phyloP scores from a whole-genome alignment of 2,888 invertebrate species.

The Trissolcus brochymenae region DNA sequence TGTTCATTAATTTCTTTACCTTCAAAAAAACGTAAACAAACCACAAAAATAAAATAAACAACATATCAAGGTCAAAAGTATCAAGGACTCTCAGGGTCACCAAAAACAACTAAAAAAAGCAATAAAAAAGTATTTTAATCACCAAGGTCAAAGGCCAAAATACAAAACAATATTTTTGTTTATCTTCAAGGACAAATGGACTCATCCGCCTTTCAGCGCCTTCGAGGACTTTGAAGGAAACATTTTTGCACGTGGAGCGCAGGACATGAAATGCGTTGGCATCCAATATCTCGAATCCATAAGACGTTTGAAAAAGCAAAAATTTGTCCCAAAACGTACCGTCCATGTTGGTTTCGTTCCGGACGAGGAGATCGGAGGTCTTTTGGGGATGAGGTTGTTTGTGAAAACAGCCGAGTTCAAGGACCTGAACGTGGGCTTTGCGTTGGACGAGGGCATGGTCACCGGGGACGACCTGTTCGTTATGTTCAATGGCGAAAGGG shows the following conservation, averaged over 20 bases:
- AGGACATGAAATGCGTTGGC: slow-evolving; percentile 91
- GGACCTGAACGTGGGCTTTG: slow-evolving; percentile 85
- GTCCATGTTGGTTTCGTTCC: slow-evolving; percentile 86
- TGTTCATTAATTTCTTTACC: too few species aligned
- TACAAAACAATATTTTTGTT: background rate
- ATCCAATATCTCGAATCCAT: slow-evolving; percentile 88
- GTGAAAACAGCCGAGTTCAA: slow-evolving; percentile 82
- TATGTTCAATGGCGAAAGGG: slow-evolving; percentile 82
- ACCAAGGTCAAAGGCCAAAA: too few species aligned
- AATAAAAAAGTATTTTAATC: too few species aligned
- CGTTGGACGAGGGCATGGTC: slow-evolving; percentile 85
- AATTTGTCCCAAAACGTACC: slow-evolving; percentile 80
- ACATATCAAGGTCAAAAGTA: too few species aligned
- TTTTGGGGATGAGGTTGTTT: slow-evolving; percentile 84
- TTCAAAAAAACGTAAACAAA: too few species aligned
- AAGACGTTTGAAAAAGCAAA: slow-evolving; percentile 80
- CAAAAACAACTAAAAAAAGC: too few species aligned
- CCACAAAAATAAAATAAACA: too few species aligned
- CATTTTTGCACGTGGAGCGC: slow-evolving; percentile 85
- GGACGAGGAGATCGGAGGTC: slow-evolving; percentile 87
- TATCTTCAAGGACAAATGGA: slow-evolving; percentile 87
- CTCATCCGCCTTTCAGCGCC: slow-evolving; percentile 90
- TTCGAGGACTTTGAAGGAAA: slow-evolving; percentile 90
- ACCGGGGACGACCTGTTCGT: slow-evolving; percentile 71
- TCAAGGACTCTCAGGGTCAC: too few species aligned